Base-by-base conservation (phyloP, 2,888 invertebrate genomes). In the Drosophila atripex region DNA sequence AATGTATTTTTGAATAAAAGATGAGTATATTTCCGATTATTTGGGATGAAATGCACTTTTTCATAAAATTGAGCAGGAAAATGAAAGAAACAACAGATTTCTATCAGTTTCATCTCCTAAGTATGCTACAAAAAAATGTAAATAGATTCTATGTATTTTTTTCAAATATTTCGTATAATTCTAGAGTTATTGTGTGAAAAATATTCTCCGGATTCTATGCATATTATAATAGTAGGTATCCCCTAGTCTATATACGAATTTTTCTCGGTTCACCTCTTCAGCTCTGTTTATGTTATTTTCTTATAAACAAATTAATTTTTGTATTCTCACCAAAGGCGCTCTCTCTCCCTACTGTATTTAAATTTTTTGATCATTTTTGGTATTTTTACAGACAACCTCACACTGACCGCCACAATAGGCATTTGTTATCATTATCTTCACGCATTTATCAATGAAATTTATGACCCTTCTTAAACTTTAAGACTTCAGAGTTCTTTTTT, bases 201-300 rank as follows among this genome's bases (percentile, higher is more conserved):
- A 3, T 21, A 8, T 25, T 1, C n/a, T n/a, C n/a, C n/a, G n/a
- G 2, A 32, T 32, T 12, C 12, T 1, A 25, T 25, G 25, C 25
- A 6, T 25, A 6, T 8, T 28, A 28, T 28, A 28, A 0, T 9
- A 32, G 4, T 2, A 1, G 21, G 58, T 57, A 30, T 28, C n/a
- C 9, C 3, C 0, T n/a, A 39, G 38, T 46, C 46, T 14, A 35
- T 35, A 35, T 14, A 2, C n/a, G 2, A 35, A 35, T 35, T 35
- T 7, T 1, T 0, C 14, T 54, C 30, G 41, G 52, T 66, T 39
- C 51, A 66, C 32, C 12, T 32, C 32, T 73, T 64, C 74, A 73
- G 77, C 85, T 83, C 82, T 87, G 82, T 87, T 83, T 82, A 85
- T 87, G 75, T 77, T 85, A n/a, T 77, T 79, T 70, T 63, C 65